Evolutionary conservation across 2,888 invertebrate genomes (phyloP).

Genomic region (Cephus sareptanus): DNA sequence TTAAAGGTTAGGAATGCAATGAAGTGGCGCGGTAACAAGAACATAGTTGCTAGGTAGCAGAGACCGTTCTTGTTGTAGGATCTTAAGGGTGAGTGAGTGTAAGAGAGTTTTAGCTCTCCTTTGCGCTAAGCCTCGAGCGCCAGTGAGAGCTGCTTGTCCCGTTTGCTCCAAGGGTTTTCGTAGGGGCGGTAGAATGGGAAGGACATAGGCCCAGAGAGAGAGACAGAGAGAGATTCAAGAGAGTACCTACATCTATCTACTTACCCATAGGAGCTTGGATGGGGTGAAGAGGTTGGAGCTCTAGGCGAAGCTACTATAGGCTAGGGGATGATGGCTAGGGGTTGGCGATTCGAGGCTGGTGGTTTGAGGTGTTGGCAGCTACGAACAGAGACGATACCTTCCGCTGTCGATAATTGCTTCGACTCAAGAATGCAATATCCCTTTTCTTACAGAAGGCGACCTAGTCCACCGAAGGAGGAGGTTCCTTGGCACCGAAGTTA

Average conservation of each 20-base stretch:
- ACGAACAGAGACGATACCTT: constrained; percentile 28
- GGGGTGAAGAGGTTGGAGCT: background rate
- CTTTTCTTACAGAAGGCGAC: constrained; percentile 24
- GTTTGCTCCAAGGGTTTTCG: background rate
- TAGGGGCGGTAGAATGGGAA: background rate
- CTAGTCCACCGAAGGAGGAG: background rate
- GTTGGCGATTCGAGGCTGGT: background rate
- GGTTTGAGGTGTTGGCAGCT: background rate
- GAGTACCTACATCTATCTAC: background rate
- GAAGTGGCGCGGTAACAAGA: constrained; percentile 25
- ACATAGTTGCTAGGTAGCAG: constrained; percentile 14
- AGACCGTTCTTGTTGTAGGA: constrained; percentile 30
- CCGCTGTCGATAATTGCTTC: constrained; percentile 51
- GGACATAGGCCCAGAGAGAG: background rate
- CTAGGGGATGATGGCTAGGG: background rate
- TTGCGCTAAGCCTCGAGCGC: constrained; percentile 20
- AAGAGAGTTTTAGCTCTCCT: constrained; percentile 19
- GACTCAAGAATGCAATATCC: constrained; percentile 55
- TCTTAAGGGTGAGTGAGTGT: constrained; percentile 16
- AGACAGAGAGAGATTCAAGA: too few relatives aligned
- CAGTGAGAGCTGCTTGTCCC: background rate
- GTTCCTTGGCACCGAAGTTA: background rate
- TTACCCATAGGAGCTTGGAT: background rate
- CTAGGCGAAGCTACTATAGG: background rate
- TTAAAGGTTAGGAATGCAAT: constrained; percentile 26